phyloP scores from a whole-genome alignment of 2,113 vertebrate genomes.

The Pogonocichla stellata region DNA sequence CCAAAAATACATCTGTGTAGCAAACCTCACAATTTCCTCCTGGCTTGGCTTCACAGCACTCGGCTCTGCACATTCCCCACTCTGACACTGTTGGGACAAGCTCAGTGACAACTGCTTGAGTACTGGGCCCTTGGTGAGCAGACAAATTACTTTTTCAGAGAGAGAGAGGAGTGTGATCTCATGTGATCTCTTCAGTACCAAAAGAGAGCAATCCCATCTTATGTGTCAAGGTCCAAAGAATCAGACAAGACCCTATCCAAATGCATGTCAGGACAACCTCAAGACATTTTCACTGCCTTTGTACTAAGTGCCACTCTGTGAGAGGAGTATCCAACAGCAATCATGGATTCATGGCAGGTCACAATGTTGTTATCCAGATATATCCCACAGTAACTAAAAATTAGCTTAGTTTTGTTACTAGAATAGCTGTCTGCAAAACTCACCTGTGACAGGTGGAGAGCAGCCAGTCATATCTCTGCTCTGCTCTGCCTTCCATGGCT shows the following conservation, averaged over 20 bases:
- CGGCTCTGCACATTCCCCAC: background rate
- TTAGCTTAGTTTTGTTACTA: background rate
- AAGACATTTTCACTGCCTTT: background rate
- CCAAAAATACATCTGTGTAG: background rate
- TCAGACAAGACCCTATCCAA: background rate
- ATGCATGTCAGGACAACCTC: background rate
- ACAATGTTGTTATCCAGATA: background rate
- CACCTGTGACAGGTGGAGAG: background rate
- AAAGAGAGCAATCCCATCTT: background rate
- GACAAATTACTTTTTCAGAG: background rate
- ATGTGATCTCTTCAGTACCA: background rate
- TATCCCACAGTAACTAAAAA: background rate
- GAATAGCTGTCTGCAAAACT: background rate
- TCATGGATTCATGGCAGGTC: background rate
- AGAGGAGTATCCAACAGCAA: background rate
- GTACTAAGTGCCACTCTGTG: background rate
- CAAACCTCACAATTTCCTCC: background rate
- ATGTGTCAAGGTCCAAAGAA: background rate
- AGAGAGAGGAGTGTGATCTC: background rate
- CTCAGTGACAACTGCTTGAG: fast-evolving
- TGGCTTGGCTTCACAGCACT: background rate
- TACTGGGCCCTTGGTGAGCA: fast-evolving
- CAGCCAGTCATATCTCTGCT: background rate
- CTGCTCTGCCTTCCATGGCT: background rate
- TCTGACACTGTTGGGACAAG: background rate